Conservation (phyloP, 1,140 invertebrate species). For the Drosophila takahashii region DNA sequence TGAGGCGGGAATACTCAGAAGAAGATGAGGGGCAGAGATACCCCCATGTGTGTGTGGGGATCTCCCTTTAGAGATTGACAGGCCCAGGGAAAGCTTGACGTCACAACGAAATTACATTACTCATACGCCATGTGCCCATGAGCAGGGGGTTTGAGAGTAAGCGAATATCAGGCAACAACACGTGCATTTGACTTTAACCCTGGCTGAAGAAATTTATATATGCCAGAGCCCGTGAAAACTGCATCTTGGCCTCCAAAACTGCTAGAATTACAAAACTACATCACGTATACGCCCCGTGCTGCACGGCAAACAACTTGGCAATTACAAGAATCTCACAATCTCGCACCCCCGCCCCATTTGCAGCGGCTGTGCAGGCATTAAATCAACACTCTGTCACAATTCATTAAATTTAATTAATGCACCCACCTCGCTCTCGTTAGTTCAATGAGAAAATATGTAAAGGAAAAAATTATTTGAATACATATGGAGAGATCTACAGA, state of each 20-base stretch:
- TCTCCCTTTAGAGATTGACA: conserved; percentile 40
- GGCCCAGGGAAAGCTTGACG: conserved; percentile 36
- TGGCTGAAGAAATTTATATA: conserved; percentile 4
- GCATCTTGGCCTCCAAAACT: conserved; percentile 45
- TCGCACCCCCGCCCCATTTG: conserved; percentile 5
- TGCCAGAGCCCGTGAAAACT: conserved; percentile 1
- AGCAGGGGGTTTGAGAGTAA: not conserved
- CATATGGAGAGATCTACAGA: not conserved
- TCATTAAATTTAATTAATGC: conserved; percentile 81
- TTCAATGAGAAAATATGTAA: conserved; percentile 11
- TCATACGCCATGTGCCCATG: conserved; percentile 51
- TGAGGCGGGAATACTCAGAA: not conserved
- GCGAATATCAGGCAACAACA: conserved; percentile 39
- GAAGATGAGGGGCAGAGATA: too few relatives aligned
- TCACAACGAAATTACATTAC: conserved; percentile 70
- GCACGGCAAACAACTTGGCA: conserved; percentile 22
- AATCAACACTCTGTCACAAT: conserved; percentile 73
- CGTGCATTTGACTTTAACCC: conserved; percentile 53
- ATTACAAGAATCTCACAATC: conserved; percentile 19
- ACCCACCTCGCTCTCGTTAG: conserved; percentile 27
- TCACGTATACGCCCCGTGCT: conserved; percentile 40
- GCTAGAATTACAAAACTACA: conserved; percentile 37
- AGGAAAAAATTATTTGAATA: conserved; percentile 1
- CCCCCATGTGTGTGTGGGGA: not conserved
- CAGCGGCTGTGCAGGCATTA: conserved; percentile 53